phyloP scores from a whole-genome alignment of 2,888 invertebrate genomes.

The Pimpla rufipes region DNA sequence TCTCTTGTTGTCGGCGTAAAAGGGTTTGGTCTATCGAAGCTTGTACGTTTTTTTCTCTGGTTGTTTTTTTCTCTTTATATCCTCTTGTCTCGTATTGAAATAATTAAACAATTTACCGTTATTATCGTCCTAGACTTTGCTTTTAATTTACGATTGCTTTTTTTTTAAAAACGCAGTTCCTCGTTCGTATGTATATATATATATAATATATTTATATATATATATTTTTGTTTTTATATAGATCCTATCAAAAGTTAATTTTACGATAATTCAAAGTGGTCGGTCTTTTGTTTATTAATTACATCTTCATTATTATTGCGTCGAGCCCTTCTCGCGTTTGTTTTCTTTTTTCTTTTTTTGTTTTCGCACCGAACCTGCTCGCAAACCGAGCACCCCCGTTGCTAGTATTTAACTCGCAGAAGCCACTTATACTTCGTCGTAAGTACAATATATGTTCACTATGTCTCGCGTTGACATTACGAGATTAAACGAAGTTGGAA shows the following conservation, averaged over 20 bases:
- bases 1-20: conserved; percentile 52
- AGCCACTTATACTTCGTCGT: conserved; percentile 47
- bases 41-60: conserved; percentile 65
- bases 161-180: conserved; percentile 52
- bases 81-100: conserved; percentile 18
- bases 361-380: conserved; percentile 28
- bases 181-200: conserved; percentile 52
- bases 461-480: conserved; percentile 47
- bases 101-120: conserved; percentile 32
- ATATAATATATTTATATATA: conserved; percentile 55
- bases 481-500: conserved; percentile 56
- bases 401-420: conserved; percentile 47
- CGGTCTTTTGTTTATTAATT: conserved; percentile 66
- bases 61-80: conserved; percentile 32
- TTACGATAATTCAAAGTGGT: conserved; percentile 70
- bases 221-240: conserved; percentile 47
- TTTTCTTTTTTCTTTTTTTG: conserved; percentile 9
- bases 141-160: conserved; percentile 52
- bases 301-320: conserved; percentile 64
- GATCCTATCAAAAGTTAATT: conserved; percentile 71
- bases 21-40: conserved; percentile 70
- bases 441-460: conserved; percentile 37
- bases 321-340: conserved; percentile 41
- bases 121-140: conserved; percentile 54
- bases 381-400: conserved; percentile 22